phyloP scores from a whole-genome alignment of 1,140 invertebrate genomes.

The Calephelis virginiensis region DNA sequence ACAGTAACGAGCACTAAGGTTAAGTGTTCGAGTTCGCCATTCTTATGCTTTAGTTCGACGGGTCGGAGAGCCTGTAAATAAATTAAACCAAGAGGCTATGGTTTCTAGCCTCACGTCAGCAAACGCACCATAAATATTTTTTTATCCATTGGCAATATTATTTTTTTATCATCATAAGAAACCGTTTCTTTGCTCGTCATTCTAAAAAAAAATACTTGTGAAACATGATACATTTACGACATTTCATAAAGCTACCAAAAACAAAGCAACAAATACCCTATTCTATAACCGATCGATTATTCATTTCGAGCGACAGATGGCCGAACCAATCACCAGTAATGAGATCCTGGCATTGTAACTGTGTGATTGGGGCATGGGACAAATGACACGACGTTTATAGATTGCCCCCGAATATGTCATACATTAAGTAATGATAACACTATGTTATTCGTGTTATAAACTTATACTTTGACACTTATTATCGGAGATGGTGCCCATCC shows the following conservation, averaged over 20 bases:
- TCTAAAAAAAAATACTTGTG: too few relatives aligned
- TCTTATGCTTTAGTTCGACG: too few relatives aligned
- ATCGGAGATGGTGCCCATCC: neutral
- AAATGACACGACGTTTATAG: conserved; percentile 37
- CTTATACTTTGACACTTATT: neutral
- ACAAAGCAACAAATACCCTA: conserved; percentile 9
- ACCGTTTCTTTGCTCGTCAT: too few relatives aligned
- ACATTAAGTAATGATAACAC: conserved; percentile 24
- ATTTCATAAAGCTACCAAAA: neutral
- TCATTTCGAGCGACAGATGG: conserved; percentile 50
- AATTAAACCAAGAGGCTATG: too few relatives aligned
- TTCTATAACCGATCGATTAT: conserved; percentile 37
- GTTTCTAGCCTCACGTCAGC: too few relatives aligned
- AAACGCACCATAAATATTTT: too few relatives aligned
- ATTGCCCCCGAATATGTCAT: conserved; percentile 27
- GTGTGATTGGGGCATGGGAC: conserved; percentile 26
- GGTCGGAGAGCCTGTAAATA: too few relatives aligned
- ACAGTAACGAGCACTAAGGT: too few relatives aligned
- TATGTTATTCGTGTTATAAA: neutral
- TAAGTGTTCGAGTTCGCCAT: too few relatives aligned
- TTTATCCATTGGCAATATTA: too few relatives aligned
- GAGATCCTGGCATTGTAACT: conserved; percentile 42
- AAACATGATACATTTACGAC: too few relatives aligned
- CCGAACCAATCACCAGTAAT: conserved; percentile 49
- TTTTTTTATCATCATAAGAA: too few relatives aligned